These are phyloP conservation scores for Prunella himalayana DNA, from an alignment of 2,113 vertebrate species.

Conservation along the genomic window DNA sequence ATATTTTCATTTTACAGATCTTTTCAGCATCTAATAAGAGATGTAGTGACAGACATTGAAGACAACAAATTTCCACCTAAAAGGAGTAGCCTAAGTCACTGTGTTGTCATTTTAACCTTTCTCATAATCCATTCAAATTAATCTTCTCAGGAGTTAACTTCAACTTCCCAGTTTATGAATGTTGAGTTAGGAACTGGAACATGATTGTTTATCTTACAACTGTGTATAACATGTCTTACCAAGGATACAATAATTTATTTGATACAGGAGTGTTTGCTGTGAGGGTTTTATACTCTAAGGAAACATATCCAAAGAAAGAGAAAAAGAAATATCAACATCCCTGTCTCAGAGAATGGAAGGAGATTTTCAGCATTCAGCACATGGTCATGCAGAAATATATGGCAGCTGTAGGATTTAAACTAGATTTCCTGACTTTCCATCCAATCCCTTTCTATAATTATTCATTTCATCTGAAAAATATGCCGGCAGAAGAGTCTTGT, in stretches of 20 bases:
- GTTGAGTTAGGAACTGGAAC: background rate
- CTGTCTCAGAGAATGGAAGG: background rate
- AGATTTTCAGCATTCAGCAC: background rate
- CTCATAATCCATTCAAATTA: background rate
- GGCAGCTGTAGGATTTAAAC: background rate
- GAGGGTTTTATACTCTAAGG: background rate
- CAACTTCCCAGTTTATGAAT: background rate
- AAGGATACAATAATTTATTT: background rate
- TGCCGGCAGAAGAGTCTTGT: background rate
- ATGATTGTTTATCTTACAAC: background rate
- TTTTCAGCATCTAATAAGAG: background rate
- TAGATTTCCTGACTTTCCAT: background rate
- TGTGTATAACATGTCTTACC: background rate
- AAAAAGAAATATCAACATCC: background rate
- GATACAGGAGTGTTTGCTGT: background rate
- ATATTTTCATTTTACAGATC: background rate
- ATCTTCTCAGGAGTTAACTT: background rate
- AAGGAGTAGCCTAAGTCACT: background rate
- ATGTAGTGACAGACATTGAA: background rate
- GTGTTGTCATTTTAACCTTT: background rate
- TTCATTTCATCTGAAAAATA: background rate
- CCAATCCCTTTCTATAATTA: background rate
- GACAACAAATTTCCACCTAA: background rate
- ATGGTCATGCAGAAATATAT: background rate
- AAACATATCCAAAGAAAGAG: background rate